phyloP scores from a whole-genome alignment of 2,113 vertebrate genomes.

The Phalacrocorax pelagicus region DNA sequence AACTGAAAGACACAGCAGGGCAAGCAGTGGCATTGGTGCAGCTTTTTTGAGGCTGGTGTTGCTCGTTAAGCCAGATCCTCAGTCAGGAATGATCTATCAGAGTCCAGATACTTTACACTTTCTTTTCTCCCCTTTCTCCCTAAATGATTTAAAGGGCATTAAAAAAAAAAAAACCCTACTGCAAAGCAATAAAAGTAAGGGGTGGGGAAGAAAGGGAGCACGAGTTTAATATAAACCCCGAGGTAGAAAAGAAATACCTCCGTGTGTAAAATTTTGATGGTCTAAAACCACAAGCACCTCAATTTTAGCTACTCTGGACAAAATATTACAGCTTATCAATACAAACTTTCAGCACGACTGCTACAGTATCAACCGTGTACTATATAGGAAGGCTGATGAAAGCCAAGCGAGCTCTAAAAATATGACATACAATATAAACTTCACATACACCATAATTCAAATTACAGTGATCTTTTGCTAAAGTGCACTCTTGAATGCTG shows the following conservation, averaged over 20 bases:
- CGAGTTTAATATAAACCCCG: neutral
- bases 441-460: conserved; percentile 18
- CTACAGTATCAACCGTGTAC: neutral
- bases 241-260: neutral
- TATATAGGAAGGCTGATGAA: neutral
- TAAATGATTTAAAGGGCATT: neutral
- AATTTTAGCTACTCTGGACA: neutral
- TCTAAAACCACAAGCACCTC: neutral
- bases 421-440: neutral
- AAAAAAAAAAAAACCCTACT: neutral
- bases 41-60: neutral
- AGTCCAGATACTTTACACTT: neutral
- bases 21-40: fast-evolving
- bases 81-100: neutral
- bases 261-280: neutral
- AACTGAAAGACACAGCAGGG: neutral
- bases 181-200: neutral
- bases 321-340: neutral
- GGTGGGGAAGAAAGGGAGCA: neutral
- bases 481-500: neutral
- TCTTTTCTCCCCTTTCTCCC: neutral
- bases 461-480: conserved; percentile 6
- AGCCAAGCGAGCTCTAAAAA: neutral
- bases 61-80: neutral
- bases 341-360: neutral